A percentile compares a stretch with the other conserved stretches of the same genome.
Evolutionary conservation across 2,113 vertebrate genomes (phyloP).

Genomic region (Cyrtonyx montezumae): DNA sequence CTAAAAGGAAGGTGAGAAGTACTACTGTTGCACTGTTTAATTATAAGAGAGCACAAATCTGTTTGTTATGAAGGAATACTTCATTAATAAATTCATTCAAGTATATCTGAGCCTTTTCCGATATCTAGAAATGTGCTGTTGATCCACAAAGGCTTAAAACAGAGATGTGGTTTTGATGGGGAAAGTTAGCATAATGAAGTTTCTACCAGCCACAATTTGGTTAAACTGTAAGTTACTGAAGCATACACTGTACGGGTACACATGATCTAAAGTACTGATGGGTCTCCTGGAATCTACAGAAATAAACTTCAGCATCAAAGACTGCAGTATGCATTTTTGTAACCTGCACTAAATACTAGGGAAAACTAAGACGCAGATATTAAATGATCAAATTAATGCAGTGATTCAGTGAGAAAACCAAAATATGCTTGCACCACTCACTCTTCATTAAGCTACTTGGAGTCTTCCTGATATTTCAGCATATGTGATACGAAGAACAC

Average conservation of each 20-base stretch:
- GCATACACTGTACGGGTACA: rapidly evolving
- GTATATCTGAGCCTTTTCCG: not conserved
- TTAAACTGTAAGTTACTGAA: not conserved
- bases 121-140: not conserved
- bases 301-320: constrained; percentile 29
- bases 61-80: constrained; percentile 8
- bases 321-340: not conserved
- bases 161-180: not conserved
- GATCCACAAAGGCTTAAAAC: not conserved
- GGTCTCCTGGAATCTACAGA: not conserved
- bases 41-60: constrained; percentile 11
- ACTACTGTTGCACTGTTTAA: not conserved
- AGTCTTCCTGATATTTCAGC: not conserved
- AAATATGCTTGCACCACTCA: not conserved
- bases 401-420: not conserved
- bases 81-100: constrained; percentile 9
- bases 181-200: constrained; percentile 1
- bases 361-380: not conserved
- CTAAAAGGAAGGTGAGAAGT: constrained; percentile 4
- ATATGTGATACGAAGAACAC: not conserved
- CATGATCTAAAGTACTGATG: not conserved
- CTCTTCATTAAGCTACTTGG: not conserved
- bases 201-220: not conserved
- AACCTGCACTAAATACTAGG: not conserved
- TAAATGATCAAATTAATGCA: constrained; percentile 25